Evolutionary conservation across 2,888 invertebrate species (phyloP).

Genomic region (Drosophila pseudotakahashii): DNA sequence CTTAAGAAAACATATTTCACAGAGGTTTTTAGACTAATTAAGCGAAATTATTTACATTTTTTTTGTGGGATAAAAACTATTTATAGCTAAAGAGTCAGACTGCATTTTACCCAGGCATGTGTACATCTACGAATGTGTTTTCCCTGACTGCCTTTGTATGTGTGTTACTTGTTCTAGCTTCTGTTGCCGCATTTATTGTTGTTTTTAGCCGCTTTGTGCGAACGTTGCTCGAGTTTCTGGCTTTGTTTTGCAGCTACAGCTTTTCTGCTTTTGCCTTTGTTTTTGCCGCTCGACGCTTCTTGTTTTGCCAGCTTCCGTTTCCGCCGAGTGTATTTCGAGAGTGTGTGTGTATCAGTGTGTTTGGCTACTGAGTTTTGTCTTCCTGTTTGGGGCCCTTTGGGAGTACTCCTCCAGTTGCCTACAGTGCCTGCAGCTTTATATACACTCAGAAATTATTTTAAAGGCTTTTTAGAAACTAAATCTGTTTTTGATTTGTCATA

Average conservation of each 20-base stretch:
- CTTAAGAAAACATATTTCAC: too few relatives aligned
- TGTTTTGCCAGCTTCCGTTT: slow-evolving; percentile 72
- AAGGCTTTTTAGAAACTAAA: too few relatives aligned
- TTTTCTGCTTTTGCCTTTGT: slow-evolving; percentile 58
- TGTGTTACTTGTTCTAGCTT: slow-evolving; percentile 32
- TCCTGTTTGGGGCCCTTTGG: slow-evolving; percentile 68
- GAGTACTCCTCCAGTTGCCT: slow-evolving; percentile 29
- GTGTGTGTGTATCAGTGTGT: slow-evolving; percentile 23
- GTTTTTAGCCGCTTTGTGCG: slow-evolving; percentile 23
- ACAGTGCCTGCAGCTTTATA: slow-evolving; percentile 6
- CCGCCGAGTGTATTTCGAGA: slow-evolving; percentile 33
- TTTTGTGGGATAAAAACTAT: slow-evolving; percentile 3
- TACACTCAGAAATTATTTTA: slow-evolving; percentile 14
- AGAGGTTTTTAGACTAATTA: slow-evolving; percentile 21
- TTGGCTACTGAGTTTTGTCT: slow-evolving; percentile 44
- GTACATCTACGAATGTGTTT: slow-evolving; percentile 3
- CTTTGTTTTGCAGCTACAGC: slow-evolving; percentile 63
- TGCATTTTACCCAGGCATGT: slow-evolving; percentile 18
- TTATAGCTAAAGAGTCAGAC: slow-evolving; percentile 27
- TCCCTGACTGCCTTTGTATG: background rate
- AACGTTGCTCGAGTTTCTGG: slow-evolving; percentile 36
- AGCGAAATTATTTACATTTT: background rate
- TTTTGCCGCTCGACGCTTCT: slow-evolving; percentile 54
- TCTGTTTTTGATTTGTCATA: too few relatives aligned
- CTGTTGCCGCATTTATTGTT: slow-evolving; percentile 28